phyloP scores from a whole-genome alignment of 2,888 invertebrate genomes.

The Pandemis cinnamomeana region DNA sequence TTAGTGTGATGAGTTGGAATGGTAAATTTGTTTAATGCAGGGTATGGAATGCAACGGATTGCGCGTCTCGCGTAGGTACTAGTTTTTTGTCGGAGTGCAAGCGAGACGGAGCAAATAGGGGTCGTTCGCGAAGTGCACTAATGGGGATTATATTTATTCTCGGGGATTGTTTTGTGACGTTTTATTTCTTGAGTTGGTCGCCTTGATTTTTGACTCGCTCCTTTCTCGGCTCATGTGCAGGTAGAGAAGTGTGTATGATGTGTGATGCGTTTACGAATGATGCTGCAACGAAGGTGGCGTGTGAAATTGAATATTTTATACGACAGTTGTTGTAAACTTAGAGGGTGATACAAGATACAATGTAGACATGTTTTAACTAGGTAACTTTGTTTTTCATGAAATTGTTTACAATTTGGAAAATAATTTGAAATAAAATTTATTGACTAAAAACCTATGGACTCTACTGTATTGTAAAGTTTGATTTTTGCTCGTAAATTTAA shows the following conservation, averaged over 20 bases:
- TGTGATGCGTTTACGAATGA: not conserved
- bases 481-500: too few relatives aligned
- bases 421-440: too few relatives aligned
- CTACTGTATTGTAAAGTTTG: too few relatives aligned
- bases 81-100: constrained; percentile 78
- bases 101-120: constrained; percentile 62
- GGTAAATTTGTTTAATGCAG: constrained; percentile 58
- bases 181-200: constrained; percentile 57
- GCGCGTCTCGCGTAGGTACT: constrained; percentile 77
- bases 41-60: constrained; percentile 80
- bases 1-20: constrained; percentile 47
- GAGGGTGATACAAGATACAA: not conserved
- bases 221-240: constrained; percentile 22
- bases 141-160: constrained; percentile 72
- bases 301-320: not conserved
- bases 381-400: too few relatives aligned
- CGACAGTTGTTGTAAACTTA: not conserved
- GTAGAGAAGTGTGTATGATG: constrained; percentile 21
- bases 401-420: too few relatives aligned
- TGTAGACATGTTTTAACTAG: too few relatives aligned
- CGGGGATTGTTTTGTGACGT: constrained; percentile 63
- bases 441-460: too few relatives aligned
- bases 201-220: constrained; percentile 50
- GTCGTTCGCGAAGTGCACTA: constrained; percentile 79
- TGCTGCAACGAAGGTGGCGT: not conserved